phyloP scores from a whole-genome alignment of 2,797 vertebrate species.

The Denticeps clupeoides region DNA sequence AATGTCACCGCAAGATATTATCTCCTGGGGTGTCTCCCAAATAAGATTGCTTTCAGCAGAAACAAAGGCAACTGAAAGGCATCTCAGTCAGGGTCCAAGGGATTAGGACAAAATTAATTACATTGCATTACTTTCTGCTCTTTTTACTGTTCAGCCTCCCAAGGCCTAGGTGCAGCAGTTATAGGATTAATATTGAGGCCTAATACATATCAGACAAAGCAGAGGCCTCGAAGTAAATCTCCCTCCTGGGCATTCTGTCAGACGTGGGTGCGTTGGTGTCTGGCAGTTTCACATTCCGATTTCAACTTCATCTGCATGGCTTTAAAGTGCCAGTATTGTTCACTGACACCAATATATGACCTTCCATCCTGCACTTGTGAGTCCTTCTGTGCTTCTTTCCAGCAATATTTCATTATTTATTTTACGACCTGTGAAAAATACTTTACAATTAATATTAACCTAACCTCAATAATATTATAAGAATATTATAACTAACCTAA shows the following conservation, averaged over 20 bases:
- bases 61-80: slow-evolving; percentile 10
- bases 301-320: too few species aligned
- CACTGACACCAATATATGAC: too few species aligned
- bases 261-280: too few species aligned
- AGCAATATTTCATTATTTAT: too few species aligned
- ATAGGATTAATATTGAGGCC: slow-evolving; percentile 40
- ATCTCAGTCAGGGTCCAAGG: slow-evolving; percentile 26
- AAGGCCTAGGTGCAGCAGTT: slow-evolving; percentile 29
- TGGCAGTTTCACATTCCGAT: too few species aligned
- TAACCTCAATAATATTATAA: too few species aligned
- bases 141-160: slow-evolving; percentile 26
- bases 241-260: slow-evolving; percentile 10
- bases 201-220: slow-evolving; percentile 32
- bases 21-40: neutral
- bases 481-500: too few species aligned
- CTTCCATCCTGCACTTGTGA: too few species aligned
- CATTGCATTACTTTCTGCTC: slow-evolving; percentile 28
- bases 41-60: slow-evolving; percentile 23
- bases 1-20: slow-evolving; percentile 1
- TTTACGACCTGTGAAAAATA: too few species aligned
- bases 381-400: too few species aligned
- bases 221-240: slow-evolving; percentile 34
- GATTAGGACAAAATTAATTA: slow-evolving; percentile 51
- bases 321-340: too few species aligned
- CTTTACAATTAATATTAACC: too few species aligned